phyloP scores from a whole-genome alignment of 2,888 invertebrate genomes.

The Chloroclysta siterata region DNA sequence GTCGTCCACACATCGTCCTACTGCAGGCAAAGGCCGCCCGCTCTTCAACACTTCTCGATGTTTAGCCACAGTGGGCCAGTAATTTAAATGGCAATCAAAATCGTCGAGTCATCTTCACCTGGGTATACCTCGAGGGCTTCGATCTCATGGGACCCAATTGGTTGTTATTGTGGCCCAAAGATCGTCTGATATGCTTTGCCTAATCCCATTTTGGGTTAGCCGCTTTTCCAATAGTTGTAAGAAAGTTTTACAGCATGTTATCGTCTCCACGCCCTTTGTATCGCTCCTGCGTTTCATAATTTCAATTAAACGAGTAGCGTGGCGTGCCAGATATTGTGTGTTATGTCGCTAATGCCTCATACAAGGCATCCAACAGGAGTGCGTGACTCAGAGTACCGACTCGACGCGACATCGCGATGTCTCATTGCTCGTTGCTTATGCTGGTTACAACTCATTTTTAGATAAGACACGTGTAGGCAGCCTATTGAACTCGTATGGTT shows the following conservation, averaged over 20 bases:
- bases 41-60: too few species aligned
- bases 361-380: conserved; percentile 43
- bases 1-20: too few species aligned
- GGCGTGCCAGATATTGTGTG: conserved; percentile 47
- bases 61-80: too few species aligned
- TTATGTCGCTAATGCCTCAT: conserved; percentile 45
- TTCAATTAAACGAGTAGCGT: conserved; percentile 38
- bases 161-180: too few species aligned
- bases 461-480: conserved; percentile 15
- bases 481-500: not conserved
- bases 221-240: too few species aligned
- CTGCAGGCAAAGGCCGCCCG: too few species aligned
- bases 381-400: conserved; percentile 48
- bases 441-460: conserved; percentile 9
- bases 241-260: not conserved
- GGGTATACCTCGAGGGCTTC: too few species aligned
- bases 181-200: too few species aligned
- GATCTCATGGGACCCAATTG: too few species aligned
- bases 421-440: conserved; percentile 4
- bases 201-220: too few species aligned
- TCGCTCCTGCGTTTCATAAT: conserved; percentile 33
- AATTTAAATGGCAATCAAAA: too few species aligned
- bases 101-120: too few species aligned
- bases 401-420: not conserved
- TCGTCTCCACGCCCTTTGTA: conserved; percentile 14